Conservation (phyloP, 1,140 invertebrate species). For the Cepaea nemoralis region DNA sequence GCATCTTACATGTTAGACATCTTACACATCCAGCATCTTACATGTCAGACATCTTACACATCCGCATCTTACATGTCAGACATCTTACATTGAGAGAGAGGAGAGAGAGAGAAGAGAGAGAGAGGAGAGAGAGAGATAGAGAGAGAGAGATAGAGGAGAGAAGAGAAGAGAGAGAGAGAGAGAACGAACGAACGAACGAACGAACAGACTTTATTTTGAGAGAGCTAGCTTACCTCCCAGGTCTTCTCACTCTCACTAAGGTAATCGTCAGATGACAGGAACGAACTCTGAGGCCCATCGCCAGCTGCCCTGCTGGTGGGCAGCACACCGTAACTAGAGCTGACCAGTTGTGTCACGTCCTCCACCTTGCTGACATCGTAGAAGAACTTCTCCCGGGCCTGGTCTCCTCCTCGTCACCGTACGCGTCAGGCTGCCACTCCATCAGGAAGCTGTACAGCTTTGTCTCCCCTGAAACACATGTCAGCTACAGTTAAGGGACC, state of each 20-base stretch:
- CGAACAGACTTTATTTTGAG: too few species aligned
- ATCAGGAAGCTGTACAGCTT: constrained; percentile 94
- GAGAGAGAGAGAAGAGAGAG: too few species aligned
- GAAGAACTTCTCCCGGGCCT: constrained; percentile 29
- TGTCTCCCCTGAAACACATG: constrained; percentile 85
- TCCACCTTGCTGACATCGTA: constrained; percentile 20
- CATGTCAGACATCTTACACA: too few species aligned
- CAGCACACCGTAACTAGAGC: neutral
- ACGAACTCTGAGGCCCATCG: neutral
- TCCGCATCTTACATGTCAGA: too few species aligned
- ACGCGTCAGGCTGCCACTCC: constrained; percentile 91
- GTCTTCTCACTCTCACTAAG: constrained; percentile 17
- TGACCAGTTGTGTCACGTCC: neutral
- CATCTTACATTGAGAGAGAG: too few species aligned
- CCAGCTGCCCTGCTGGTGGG: neutral
- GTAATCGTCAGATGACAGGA: neutral
- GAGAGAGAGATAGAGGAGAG: constrained; percentile 13
- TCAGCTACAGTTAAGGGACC: too few species aligned
- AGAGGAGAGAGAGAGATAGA: too few species aligned
- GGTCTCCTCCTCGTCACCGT: constrained; percentile 79
- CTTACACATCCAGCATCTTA: too few species aligned
- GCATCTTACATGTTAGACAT: too few species aligned
- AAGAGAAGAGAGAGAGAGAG: constrained; percentile 27
- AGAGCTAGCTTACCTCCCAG: constrained; percentile 26
- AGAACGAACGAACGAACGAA: neutral